Percentiles rank a stretch among this genome's conserved stretches.
Evolutionary conservation across 2,797 vertebrate genomes (phyloP).

Genomic region (Emys orbicularis): DNA sequence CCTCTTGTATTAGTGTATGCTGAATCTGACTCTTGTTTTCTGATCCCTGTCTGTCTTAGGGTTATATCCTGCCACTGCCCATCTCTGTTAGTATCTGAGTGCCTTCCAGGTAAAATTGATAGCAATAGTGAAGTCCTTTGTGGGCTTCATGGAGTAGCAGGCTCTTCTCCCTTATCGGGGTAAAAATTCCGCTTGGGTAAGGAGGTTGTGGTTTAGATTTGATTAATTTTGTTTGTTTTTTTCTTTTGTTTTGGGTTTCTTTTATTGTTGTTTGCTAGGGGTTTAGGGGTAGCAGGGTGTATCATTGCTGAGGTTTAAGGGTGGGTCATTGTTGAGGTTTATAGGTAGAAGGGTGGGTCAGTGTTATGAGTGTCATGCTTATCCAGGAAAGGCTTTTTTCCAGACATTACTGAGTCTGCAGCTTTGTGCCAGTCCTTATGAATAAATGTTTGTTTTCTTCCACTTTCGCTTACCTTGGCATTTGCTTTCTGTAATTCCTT

Average conservation of each 20-base stretch:
- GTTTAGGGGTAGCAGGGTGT: neutral
- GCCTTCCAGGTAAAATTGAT: neutral
- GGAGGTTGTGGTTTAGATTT: neutral
- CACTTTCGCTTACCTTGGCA: neutral
- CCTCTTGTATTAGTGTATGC: neutral
- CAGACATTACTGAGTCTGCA: neutral
- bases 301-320: neutral
- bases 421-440: fast-evolving
- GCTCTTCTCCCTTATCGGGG: neutral
- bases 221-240: neutral
- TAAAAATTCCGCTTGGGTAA: neutral
- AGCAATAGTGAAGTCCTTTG: neutral
- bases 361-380: neutral
- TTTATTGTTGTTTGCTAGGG: neutral
- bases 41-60: neutral
- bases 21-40: neutral
- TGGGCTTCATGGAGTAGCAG: neutral
- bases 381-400: neutral
- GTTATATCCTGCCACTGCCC: neutral
- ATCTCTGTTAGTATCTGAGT: neutral
- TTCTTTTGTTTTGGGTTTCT: neutral
- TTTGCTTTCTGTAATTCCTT: neutral
- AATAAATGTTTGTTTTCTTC: neutral
- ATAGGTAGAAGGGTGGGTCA: neutral
- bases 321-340: neutral